Base-by-base conservation (phyloP, 1,140 invertebrate species). In the Papilio helenus region DNA sequence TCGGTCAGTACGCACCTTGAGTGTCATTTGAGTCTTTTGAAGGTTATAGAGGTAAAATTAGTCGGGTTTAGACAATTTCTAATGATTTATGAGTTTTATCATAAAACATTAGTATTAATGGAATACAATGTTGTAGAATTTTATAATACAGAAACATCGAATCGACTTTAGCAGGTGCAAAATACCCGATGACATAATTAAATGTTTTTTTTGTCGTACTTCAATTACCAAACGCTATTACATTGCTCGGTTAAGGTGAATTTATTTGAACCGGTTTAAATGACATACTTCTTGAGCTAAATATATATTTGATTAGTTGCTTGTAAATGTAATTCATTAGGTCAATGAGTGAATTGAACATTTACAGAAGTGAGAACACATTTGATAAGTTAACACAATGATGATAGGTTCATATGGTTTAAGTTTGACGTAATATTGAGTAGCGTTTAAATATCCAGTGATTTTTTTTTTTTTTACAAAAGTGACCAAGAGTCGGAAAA, bases 111-210 rank as follows among this genome's bases (percentile, higher is more conserved):
- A 18, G 16, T 9, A 55, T n/a, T 55, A n/a, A 55, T n/a, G 8
- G 8, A n/a, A 18, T 55, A 20, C n/a, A 55, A 49, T 18, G 14
- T 18, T 18, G n/a, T 55, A n/a, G n/a, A 55, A n/a, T n/a, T n/a
- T 55, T 55, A n/a, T 9, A 55, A 55, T 20, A 55, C n/a, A 20
- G 73, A 79, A 79, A 81, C 79, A 76, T 83, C 80, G 79, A 72
- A 72, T 65, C 7, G 20, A 61, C 26, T 4, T 29, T 16, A 34
- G 23, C 61, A 68, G 61, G 61, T 68, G 61, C 61, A 29, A 68
- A 61, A 68, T 34, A 68, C 61, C 14, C 1, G 61, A 68, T 68
- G 26, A 34, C 26, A 68, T 34, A 61, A 61, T 61, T 61, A 61
- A 55, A 55, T 5, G 18, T 55, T 20, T 51, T 58, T 26, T 68